Percentiles rank a stretch among this genome's conserved stretches.
Conservation (phyloP, 2,113 vertebrate genomes). For the Grantiella picta region DNA sequence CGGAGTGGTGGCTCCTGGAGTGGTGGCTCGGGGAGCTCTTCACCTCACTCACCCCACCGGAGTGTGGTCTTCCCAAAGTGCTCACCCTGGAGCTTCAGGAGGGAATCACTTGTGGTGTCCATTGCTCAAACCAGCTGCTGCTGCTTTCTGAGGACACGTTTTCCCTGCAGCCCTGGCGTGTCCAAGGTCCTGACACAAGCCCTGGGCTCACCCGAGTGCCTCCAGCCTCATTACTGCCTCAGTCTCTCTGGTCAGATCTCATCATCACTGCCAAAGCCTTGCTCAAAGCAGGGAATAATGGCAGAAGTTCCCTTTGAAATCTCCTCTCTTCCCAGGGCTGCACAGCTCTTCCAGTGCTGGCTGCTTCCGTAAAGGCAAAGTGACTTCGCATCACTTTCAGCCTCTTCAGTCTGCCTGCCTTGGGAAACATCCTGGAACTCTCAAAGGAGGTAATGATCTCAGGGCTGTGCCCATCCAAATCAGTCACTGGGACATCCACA, state of each 20-base stretch:
- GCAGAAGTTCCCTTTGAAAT: background rate
- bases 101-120: background rate
- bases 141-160: accelerated
- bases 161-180: accelerated
- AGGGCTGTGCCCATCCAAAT: background rate
- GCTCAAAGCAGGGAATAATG: background rate
- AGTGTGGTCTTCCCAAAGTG: accelerated
- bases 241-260: background rate
- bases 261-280: background rate
- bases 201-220: background rate
- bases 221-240: accelerated
- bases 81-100: background rate
- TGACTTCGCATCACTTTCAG: accelerated
- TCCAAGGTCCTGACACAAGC: background rate
- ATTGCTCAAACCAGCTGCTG: background rate
- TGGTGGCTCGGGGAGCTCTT: accelerated
- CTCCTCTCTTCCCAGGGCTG: background rate
- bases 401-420: background rate
- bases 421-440: background rate
- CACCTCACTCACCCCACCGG: accelerated
- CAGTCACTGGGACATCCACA: background rate
- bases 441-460: background rate
- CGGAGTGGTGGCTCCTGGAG: accelerated
- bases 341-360: background rate
- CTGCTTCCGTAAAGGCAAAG: background rate